phyloP scores from a whole-genome alignment of 2,888 invertebrate genomes.

The Notodonta ziczac region DNA sequence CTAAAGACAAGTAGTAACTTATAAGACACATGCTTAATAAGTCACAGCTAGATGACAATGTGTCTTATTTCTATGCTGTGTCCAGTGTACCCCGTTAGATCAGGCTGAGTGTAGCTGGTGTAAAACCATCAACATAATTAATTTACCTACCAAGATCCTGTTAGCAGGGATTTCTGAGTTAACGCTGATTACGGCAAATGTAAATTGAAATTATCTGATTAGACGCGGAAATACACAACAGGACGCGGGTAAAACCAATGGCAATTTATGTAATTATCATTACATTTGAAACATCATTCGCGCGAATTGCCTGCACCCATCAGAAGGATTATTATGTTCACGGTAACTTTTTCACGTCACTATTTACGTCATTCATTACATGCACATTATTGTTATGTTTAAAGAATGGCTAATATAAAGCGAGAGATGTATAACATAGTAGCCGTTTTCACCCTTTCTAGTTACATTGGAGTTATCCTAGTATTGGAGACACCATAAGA shows the following conservation, averaged over 20 bases:
- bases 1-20: no score
- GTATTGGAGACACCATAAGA: no score
- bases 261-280: slow-evolving; percentile 28
- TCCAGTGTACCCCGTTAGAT: no score
- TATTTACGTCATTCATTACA: slow-evolving; percentile 52
- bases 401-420: no score
- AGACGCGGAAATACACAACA: slow-evolving; percentile 42
- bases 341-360: slow-evolving; percentile 35
- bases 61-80: no score
- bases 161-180: neutral
- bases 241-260: slow-evolving; percentile 62
- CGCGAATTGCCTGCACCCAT: slow-evolving; percentile 37
- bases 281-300: slow-evolving; percentile 35
- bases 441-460: no score
- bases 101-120: neutral
- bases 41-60: no score
- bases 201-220: neutral
- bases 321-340: slow-evolving; percentile 37
- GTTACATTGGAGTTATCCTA: no score
- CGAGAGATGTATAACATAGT: no score
- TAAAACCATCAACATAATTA: neutral
- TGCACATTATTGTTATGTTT: slow-evolving; percentile 40
- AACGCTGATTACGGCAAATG: neutral
- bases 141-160: neutral
- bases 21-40: no score